These are phyloP conservation scores for Stichopus horrens DNA, from an alignment of 53 echinoderm and acorn worm genomes.

Conservation along the genomic window DNA sequence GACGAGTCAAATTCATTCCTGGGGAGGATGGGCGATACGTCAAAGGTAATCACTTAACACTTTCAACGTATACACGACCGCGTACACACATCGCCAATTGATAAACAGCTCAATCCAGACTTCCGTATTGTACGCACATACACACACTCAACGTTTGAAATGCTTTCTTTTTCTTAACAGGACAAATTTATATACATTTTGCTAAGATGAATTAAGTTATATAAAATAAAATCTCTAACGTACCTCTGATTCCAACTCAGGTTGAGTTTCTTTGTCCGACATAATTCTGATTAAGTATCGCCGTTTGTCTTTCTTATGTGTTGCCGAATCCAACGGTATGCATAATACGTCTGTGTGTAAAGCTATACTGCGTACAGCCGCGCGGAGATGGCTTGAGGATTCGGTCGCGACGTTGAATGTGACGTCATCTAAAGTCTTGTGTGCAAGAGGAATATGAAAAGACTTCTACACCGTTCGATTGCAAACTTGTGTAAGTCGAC, in stretches of 20 bases:
- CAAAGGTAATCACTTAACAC: no score
- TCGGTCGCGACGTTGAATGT: not conserved
- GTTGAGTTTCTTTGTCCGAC: conserved; percentile 23
- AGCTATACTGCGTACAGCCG: not conserved
- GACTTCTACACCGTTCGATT: not conserved
- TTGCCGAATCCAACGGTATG: conserved; percentile 14
- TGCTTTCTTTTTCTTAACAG: not conserved
- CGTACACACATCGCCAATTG: no score
- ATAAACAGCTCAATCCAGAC: no score
- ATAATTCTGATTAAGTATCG: conserved; percentile 29
- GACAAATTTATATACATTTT: not conserved
- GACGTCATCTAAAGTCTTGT: not conserved
- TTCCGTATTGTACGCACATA: no score
- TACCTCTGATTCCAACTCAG: conserved; percentile 13
- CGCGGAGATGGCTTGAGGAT: not conserved
- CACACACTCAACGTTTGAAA: no score
- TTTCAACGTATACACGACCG: no score
- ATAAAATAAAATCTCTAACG: not conserved
- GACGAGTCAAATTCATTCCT: no score
- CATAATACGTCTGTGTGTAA: conserved; percentile 19
- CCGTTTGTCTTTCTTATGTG: conserved; percentile 17
- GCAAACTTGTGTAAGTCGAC: no score
- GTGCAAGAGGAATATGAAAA: not conserved
- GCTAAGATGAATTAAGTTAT: not conserved
- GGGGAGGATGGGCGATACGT: no score